Evolutionary conservation across 1,140 invertebrate species (phyloP).

Genomic region (Drosophila subpulchrella): DNA sequence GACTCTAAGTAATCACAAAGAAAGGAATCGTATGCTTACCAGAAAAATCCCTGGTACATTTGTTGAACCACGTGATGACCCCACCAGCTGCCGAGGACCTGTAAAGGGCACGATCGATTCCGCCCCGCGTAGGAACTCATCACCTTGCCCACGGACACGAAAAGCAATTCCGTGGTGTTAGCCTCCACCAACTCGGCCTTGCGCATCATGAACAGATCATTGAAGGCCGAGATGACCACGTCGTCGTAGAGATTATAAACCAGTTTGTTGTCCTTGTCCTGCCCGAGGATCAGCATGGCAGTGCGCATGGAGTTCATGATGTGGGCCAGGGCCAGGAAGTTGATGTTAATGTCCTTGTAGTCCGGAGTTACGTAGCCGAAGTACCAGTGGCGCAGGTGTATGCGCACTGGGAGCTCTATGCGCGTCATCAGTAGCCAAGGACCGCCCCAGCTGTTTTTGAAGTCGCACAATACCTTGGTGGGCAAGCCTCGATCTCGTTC

Average conservation of each 20-base stretch:
- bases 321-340: constrained; percentile 52
- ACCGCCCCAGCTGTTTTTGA: constrained; percentile 53
- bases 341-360: constrained; percentile 63
- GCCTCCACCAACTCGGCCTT: constrained; percentile 58
- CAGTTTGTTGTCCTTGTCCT: constrained; percentile 44
- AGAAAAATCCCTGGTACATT: constrained; percentile 1
- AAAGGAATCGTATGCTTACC: constrained; percentile 19
- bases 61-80: constrained; percentile 12
- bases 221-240: constrained; percentile 62
- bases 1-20: not conserved
- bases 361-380: constrained; percentile 62
- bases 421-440: constrained; percentile 70
- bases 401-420: constrained; percentile 48
- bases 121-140: constrained; percentile 32
- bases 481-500: constrained; percentile 46
- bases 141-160: constrained; percentile 47
- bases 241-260: constrained; percentile 69
- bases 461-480: constrained; percentile 47
- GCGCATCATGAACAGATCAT: constrained; percentile 66
- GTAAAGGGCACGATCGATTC: constrained; percentile 54
- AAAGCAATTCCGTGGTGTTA: constrained; percentile 63
- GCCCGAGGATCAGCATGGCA: constrained; percentile 62
- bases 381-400: constrained; percentile 62
- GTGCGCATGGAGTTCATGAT: constrained; percentile 63
- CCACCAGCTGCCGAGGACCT: constrained; percentile 66